Evolutionary conservation across 2,113 vertebrate species (phyloP).

Genomic region (Elephantulus edwardii): DNA sequence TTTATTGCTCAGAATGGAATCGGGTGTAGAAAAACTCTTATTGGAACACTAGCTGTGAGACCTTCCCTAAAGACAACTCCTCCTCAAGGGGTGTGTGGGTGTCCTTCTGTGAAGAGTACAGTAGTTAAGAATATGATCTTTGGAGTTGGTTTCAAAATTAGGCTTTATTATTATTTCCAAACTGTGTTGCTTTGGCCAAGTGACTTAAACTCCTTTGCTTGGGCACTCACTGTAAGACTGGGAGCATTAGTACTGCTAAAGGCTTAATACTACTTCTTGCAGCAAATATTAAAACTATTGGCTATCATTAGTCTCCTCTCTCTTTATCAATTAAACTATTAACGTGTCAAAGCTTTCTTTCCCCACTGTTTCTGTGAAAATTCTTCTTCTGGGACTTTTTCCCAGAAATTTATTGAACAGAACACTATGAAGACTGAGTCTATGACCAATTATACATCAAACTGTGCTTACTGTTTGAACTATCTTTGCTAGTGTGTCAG

Average conservation of each 20-base stretch:
- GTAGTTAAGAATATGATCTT: neutral
- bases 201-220: neutral
- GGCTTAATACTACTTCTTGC: neutral
- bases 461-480: neutral
- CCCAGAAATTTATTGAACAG: neutral
- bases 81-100: too few species aligned
- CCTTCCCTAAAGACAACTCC: slow-evolving; percentile 18
- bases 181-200: neutral
- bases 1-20: neutral
- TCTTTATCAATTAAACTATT: neutral
- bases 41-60: neutral
- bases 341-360: neutral
- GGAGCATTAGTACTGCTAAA: neutral
- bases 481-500: neutral
- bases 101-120: neutral
- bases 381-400: neutral
- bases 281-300: neutral
- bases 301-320: neutral
- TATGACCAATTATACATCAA: neutral
- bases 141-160: neutral
- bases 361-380: neutral
- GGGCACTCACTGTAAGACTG: neutral
- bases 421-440: neutral
- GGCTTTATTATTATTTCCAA: neutral
- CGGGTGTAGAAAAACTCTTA: neutral